Conservation (phyloP, 2,888 invertebrate genomes). For the Calliphora vomitoria region DNA sequence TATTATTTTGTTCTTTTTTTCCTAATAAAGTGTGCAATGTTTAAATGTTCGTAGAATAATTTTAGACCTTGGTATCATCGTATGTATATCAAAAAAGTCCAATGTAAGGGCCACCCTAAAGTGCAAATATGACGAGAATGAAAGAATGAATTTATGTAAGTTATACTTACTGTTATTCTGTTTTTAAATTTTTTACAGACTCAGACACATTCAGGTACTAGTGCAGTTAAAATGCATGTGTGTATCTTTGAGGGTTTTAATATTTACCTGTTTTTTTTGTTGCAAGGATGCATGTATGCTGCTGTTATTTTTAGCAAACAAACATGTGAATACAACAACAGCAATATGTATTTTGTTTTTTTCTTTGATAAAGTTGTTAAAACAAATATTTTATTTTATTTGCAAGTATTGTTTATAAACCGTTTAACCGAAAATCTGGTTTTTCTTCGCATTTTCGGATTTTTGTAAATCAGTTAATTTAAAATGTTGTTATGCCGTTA, state of each 20-base stretch:
- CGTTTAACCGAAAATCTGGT: too few relatives aligned
- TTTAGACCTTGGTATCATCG: too few relatives aligned
- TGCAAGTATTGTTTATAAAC: not conserved
- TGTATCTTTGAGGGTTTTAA: not conserved
- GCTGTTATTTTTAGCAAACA: not conserved
- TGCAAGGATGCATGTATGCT: not conserved
- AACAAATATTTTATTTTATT: constrained; percentile 20
- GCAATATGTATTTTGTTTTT: not conserved
- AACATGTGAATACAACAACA: not conserved
- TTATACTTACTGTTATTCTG: not conserved
- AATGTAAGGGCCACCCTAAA: too few relatives aligned
- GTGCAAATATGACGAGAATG: not conserved
- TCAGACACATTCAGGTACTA: not conserved
- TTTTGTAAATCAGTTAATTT: too few relatives aligned
- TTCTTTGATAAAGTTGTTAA: constrained; percentile 20
- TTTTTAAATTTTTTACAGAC: not conserved
- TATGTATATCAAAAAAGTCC: too few relatives aligned
- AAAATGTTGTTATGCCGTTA: too few relatives aligned
- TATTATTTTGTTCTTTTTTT: too few relatives aligned
- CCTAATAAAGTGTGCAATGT: too few relatives aligned
- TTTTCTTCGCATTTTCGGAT: too few relatives aligned
- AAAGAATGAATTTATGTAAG: not conserved
- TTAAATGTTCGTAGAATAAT: too few relatives aligned
- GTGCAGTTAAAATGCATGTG: not conserved
- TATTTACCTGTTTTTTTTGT: constrained; percentile 14